Conservation (phyloP, 2,113 vertebrate genomes). For the Toxotes jaculatrix region DNA sequence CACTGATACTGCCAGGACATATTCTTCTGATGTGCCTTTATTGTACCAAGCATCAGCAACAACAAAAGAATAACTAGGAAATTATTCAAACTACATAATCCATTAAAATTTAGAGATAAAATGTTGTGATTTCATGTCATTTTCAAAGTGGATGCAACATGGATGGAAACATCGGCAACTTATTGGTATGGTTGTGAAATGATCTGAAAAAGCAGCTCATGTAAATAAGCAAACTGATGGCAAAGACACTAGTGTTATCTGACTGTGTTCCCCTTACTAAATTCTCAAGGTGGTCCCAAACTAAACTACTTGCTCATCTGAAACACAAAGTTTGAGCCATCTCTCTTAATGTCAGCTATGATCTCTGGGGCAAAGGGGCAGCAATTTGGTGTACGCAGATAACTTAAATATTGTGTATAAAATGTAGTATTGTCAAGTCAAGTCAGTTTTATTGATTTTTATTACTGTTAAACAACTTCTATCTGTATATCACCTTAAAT, state of each 20-base stretch:
- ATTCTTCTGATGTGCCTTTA: not conserved
- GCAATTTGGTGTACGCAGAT: not conserved
- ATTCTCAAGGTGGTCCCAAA: not conserved
- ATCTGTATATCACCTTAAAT: not conserved
- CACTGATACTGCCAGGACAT: not conserved
- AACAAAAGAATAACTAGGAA: not conserved
- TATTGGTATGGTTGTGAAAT: not conserved
- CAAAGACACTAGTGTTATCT: not conserved
- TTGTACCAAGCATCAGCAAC: not conserved
- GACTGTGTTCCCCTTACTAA: not conserved
- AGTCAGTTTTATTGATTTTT: not conserved
- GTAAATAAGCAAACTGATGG: not conserved
- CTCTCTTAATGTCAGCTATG: not conserved
- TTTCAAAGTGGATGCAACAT: not conserved
- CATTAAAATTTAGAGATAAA: not conserved
- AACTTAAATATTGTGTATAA: not conserved
- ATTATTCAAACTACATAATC: not conserved
- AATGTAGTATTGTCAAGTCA: not conserved
- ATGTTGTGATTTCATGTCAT: not conserved
- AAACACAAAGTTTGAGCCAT: not conserved
- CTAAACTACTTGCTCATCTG: not conserved
- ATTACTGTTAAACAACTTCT: not conserved
- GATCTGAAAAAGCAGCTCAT: not conserved
- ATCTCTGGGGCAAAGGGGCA: not conserved
- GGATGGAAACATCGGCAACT: not conserved